These are phyloP conservation scores for Saccostrea echinata DNA, from an alignment of 1,140 invertebrate species.

Conservation along the genomic window DNA sequence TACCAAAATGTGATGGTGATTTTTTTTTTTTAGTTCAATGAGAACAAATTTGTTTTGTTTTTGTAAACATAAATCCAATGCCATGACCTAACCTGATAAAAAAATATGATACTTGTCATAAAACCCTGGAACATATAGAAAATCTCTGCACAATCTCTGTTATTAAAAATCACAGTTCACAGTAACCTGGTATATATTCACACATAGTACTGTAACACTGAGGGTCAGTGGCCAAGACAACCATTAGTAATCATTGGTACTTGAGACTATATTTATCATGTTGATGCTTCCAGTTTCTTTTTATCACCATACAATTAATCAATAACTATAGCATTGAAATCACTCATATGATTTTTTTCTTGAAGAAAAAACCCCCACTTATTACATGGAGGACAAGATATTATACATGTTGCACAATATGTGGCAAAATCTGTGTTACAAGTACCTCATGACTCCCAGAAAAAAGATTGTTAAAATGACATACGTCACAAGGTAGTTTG, in stretches of 20 bases:
- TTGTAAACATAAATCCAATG: not conserved
- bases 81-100: not conserved
- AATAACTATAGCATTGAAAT: not conserved
- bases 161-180: slow-evolving; percentile 12
- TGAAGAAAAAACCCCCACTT: too few species aligned
- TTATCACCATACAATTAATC: not conserved
- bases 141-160: not conserved
- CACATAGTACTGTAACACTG: not conserved
- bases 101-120: not conserved
- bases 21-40: not conserved
- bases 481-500: too few species aligned
- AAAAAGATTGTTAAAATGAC: too few species aligned
- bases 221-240: not conserved
- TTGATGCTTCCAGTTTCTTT: not conserved
- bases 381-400: too few species aligned
- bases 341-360: not conserved
- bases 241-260: not conserved
- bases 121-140: not conserved
- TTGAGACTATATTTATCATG: not conserved
- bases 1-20: not conserved
- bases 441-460: too few species aligned
- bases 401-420: too few species aligned
- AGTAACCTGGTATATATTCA: slow-evolving; percentile 4
- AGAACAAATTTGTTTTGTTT: not conserved
- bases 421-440: too few species aligned